Evolutionary conservation across 2,797 vertebrate genomes (phyloP).

Genomic region (Pelobates cultripes): DNA sequence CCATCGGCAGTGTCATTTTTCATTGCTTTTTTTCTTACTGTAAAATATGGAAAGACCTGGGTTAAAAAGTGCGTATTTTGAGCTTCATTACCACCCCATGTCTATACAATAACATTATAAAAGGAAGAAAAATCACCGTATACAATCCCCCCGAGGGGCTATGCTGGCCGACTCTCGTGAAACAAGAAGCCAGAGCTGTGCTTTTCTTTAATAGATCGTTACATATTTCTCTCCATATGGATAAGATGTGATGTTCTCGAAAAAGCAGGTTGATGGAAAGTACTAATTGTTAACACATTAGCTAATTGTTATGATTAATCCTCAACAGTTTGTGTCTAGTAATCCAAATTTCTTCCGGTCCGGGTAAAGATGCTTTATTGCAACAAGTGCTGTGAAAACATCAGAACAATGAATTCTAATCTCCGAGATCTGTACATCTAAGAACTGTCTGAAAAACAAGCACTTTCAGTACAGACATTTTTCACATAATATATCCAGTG

Average conservation of each 20-base stretch:
- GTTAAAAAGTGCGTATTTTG: constrained; percentile 68
- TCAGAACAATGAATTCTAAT: constrained; percentile 80
- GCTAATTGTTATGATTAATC: constrained; percentile 88
- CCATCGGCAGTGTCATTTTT: constrained; percentile 71
- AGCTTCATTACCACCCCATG: constrained; percentile 67
- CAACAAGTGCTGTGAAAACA: constrained; percentile 78
- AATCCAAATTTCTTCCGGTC: constrained; percentile 81
- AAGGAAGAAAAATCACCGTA: constrained; percentile 79
- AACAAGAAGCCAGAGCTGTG: constrained; percentile 68
- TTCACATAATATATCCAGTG: constrained; percentile 65
- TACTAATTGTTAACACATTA: constrained; percentile 85
- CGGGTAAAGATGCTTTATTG: constrained; percentile 80
- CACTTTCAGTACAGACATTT: constrained; percentile 72
- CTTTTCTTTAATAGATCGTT: constrained; percentile 81
- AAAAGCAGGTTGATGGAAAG: constrained; percentile 74
- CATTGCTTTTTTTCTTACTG: constrained; percentile 64
- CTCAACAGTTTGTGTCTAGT: constrained; percentile 76
- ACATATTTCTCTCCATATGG: constrained; percentile 76
- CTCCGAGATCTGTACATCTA: constrained; percentile 71
- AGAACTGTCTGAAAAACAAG: constrained; percentile 71
- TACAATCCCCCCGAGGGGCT: constrained; percentile 73
- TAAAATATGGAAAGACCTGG: constrained; percentile 67
- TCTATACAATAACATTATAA: constrained; percentile 78
- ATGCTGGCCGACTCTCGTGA: constrained; percentile 68
- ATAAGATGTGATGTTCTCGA: constrained; percentile 80